Conservation (phyloP, 2,113 vertebrate species). For the Hemibagrus wyckioides region DNA sequence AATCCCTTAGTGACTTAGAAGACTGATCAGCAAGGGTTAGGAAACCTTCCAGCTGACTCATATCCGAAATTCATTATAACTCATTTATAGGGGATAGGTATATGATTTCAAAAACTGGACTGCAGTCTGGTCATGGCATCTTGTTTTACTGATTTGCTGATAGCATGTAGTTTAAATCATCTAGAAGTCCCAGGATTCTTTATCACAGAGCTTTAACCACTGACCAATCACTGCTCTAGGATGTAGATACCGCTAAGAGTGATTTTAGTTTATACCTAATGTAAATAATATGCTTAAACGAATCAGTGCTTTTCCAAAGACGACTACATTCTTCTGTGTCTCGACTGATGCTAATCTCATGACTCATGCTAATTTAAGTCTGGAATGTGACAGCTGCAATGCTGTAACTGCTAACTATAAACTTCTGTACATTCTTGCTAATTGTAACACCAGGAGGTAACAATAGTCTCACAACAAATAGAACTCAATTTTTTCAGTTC, state of each 20-base stretch:
- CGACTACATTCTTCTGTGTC: slow-evolving; percentile 15
- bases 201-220: background rate
- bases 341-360: slow-evolving; percentile 28
- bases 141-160: background rate
- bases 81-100: background rate
- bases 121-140: background rate
- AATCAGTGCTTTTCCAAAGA: background rate
- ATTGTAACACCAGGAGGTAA: slow-evolving; percentile 23
- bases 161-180: background rate
- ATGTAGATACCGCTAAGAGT: too few relatives aligned
- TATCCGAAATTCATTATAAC: background rate
- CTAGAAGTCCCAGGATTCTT: background rate
- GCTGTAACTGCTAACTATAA: slow-evolving; percentile 21
- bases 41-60: background rate
- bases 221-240: background rate
- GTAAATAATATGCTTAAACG: background rate
- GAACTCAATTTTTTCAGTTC: background rate
- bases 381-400: slow-evolving; percentile 44
- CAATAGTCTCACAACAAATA: background rate
- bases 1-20: background rate
- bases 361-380: slow-evolving; percentile 13
- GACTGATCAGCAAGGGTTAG: background rate
- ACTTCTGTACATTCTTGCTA: slow-evolving; percentile 25
- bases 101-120: background rate
- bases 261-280: background rate